Evolutionary conservation across 2,113 vertebrate species (phyloP).

Genomic region (Rhinoderma darwinii): DNA sequence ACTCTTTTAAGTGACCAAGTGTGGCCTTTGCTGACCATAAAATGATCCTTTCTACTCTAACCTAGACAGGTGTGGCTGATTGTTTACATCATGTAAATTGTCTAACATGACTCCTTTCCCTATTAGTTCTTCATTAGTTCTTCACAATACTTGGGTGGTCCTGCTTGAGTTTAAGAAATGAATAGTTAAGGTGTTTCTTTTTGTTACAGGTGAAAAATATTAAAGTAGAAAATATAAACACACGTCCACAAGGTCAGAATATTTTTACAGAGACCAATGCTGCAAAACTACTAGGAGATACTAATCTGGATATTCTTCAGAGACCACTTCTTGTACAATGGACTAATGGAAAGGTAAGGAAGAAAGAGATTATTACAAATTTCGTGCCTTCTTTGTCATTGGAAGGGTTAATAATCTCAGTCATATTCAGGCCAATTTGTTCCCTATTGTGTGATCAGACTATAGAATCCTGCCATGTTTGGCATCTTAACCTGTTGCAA

Average conservation of each 20-base stretch:
- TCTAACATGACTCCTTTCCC: not conserved
- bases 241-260: constrained; percentile 76
- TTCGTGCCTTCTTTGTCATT: not conserved
- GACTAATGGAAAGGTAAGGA: constrained; percentile 87
- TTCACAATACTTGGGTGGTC: not conserved
- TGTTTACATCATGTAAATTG: not conserved
- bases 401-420: not conserved
- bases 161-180: not conserved
- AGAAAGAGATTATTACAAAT: not conserved
- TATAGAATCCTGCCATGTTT: no score
- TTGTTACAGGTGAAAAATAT: constrained; percentile 83
- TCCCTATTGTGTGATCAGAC: not conserved
- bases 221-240: constrained; percentile 77
- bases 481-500: no score
- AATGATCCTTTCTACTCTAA: not conserved
- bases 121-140: not conserved
- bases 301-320: constrained; percentile 78
- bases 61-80: not conserved
- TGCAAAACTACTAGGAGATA: constrained; percentile 78
- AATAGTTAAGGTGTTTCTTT: constrained; percentile 30
- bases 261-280: constrained; percentile 80
- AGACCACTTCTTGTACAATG: constrained; percentile 86
- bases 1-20: no score
- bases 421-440: not conserved
- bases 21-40: not conserved